Base-by-base conservation (phyloP, 1,140 invertebrate species). In the Holcopasites calliopsidis region DNA sequence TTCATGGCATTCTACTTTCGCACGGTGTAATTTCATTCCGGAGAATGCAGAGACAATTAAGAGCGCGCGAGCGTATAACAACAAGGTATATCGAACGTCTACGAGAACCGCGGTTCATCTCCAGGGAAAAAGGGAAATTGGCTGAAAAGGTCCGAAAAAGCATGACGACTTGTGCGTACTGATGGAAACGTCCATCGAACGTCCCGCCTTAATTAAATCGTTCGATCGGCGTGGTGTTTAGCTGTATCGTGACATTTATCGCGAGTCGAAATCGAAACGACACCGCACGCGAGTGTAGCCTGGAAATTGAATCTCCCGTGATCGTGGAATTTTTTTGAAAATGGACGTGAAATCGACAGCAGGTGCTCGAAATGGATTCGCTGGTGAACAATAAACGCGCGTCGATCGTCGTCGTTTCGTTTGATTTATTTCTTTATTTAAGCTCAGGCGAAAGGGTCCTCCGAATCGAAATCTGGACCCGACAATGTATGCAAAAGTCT, bases 341-440 rank as follows among this genome's bases (percentile, higher is more conserved):
- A 74, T 50, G 35, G 69, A 54, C 50, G 31, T 50, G 62, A 21
- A 74, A 74, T 74, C 71, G 71, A 74, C 71, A n/a, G n/a, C n/a
- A 74, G 71, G 71, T 74, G 71, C 50, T 40, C 72, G 52, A 54
- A 82, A 70, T 62, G 47, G 71, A 80, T 71, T 70, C 68, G 72
- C 33, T 8, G 44, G 50, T 23, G 26, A 18, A 23, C 50, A n/a
- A 61, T 71, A 31, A 80, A 69, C 62, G 47, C n/a, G n/a, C 66
- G 52, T 66, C 62, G 47, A 68, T 52, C 52, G 31, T 2, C 42
- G 35, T 62, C 69, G 80, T 64, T 80, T 18, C 42, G 50, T 31
- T 74, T 74, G 60, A 61, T 71, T 74, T 66, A 74, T 66, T 55
- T 74, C 21, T 74, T 74, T 66, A 38, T 74, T 66, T 44, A 42